Evolutionary conservation across 2,797 vertebrate genomes (phyloP), one percentile per base, ranked within the genome.

Genomic region (Fundulus diaphanus): DNA sequence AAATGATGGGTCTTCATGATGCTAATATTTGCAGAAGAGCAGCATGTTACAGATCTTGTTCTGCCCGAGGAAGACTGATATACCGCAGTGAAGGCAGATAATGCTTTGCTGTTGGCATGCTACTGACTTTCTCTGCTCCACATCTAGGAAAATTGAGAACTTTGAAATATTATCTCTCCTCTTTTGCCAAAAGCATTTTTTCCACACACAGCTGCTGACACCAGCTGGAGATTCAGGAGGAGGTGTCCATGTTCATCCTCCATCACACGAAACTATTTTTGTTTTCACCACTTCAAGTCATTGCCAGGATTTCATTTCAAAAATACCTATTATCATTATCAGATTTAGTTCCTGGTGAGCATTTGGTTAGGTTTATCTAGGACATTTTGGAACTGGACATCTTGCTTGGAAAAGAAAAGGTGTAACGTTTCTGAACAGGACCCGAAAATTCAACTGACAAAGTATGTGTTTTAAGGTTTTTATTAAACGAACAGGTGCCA

Each of bases 1-100:
- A 57, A 76, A 27, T 12, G 15, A 37, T 56, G 9, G 44, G 68
- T 70, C 29, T 80, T 75, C 33, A 68, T 33, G 52, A 70, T 76
- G 83, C 78, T 79, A 85, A 51, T 71, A 40, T 83, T 78, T 77
- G 76, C 68, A 68, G 86, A 85, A 86, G 80, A 81, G 63, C 74
- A 83, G 73, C 72, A 48, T 42, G 67, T 52, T 70, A 68, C 70
- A 73, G 42, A 81, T 87, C 46, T 40, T 66, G 76, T 77, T 78
- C 68, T 74, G 76, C 77, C 81, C 48, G 81, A 83, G 72, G 87
- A 84, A 37, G 70, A 76, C 51, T 83, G 73, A 87, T 89, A 85
- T 87, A 80, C 54, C 46, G 70, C 82, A 82, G 80, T 83, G 79
- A 86, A 75, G 76, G 67, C 54, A 85, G 87, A 88, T 88, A 74